phyloP scores from a whole-genome alignment of 2,113 vertebrate species.

The Ceyx margarethae region DNA sequence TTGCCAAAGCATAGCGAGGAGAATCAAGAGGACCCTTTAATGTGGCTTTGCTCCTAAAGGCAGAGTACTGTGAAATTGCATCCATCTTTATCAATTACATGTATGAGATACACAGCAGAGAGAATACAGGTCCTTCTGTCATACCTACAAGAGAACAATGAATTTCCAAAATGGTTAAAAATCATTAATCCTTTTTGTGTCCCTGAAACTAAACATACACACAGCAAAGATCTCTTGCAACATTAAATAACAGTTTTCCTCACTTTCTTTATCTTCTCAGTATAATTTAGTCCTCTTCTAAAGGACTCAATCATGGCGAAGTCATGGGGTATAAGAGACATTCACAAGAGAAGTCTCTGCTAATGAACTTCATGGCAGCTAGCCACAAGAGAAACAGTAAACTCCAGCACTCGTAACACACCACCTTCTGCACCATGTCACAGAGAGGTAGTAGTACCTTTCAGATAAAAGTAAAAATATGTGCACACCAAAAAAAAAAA shows the following conservation, averaged over 20 bases:
- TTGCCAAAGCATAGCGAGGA: accelerated
- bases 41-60: not conserved
- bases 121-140: not conserved
- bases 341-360: not conserved
- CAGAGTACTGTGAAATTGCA: not conserved
- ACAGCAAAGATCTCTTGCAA: not conserved
- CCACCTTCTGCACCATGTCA: not conserved
- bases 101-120: not conserved
- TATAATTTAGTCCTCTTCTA: not conserved
- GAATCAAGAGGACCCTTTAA: not conserved
- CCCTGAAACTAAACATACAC: not conserved
- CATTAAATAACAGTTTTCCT: not conserved
- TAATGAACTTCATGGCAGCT: not conserved
- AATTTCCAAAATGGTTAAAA: not conserved
- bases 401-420: not conserved
- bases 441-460: not conserved
- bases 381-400: not conserved
- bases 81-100: not conserved
- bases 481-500: not conserved
- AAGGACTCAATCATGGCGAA: not conserved
- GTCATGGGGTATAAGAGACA: not conserved
- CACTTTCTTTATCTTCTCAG: not conserved
- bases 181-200: not conserved
- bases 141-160: not conserved
- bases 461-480: not conserved